Evolutionary conservation across 2,113 vertebrate species (phyloP), one percentile per base, ranked within the genome.

Genomic region (Podilymbus podiceps): DNA sequence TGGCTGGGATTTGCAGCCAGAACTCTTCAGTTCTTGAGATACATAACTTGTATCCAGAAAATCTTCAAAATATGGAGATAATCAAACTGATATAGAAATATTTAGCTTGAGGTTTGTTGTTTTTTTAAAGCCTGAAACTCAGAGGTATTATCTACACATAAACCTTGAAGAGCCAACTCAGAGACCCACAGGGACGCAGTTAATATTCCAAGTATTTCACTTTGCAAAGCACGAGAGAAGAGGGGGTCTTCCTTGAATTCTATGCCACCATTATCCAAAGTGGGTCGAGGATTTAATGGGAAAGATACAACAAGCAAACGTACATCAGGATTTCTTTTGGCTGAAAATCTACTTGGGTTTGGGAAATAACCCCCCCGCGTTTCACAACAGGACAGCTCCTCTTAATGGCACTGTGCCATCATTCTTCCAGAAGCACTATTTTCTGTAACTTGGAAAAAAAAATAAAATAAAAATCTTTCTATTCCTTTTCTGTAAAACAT

Each of bases 141-240:
- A n/a, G 55, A 93, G 55, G 14, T 4, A 0, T 44, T 24, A 50
- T 22, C 27, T 15, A 38, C 28, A 46, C 0, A 0, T 27, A 46
- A 81, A 64, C 15, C 46, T 38, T 4, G 35, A 63, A 14, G 5
- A 88, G 28, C 19, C 60, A 85, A 33, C 42, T 46, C 64, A n/a
- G 64, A 77, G 19, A 44, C 10, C 12, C 25, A n/a, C 27, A 11
- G 0, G 20, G 53, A 55, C 40, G 20, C 3, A 42, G 78, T 25
- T 49, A 52, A 80, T 74, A 62, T 62, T 60, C 49, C 40, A 81
- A 20, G 28, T 78, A 42, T 23, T 85, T 82, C 47, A 68, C 31
- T n/a, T 67, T 16, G 23, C 50, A 69, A 86, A 94, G 25, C 20
- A 63, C 6, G 10, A 60, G 18, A 56, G 56, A 59, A 74, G 75